phyloP scores from a whole-genome alignment of 1,140 invertebrate species.

The Leptestheria dahalacensis region DNA sequence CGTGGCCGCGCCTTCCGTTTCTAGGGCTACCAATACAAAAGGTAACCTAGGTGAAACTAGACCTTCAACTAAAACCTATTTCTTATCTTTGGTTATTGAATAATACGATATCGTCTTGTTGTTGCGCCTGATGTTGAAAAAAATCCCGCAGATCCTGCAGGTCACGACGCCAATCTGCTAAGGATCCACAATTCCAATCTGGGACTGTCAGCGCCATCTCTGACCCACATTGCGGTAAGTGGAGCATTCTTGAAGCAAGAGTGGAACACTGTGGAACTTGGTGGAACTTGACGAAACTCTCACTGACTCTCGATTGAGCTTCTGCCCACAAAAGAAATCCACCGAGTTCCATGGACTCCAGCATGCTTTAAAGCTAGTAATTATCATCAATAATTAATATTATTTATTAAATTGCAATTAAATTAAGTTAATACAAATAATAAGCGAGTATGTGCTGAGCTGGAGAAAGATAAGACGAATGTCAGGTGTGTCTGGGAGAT shows the following conservation, averaged over 20 bases:
- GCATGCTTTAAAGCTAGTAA: no score
- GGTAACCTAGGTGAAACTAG: neutral
- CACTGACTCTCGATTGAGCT: no score
- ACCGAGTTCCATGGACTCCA: no score
- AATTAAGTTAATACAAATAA: no score
- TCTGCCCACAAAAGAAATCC: no score
- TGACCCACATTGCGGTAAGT: constrained; percentile 57
- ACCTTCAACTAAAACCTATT: neutral
- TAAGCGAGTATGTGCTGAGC: no score
- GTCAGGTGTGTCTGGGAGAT: no score
- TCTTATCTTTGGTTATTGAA: constrained; percentile 1
- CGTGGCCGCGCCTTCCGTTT: neutral
- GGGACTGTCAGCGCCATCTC: constrained; percentile 80
- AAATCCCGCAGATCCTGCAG: constrained; percentile 28
- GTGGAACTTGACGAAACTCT: no score
- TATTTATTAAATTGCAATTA: no score
- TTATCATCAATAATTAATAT: no score
- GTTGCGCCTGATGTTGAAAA: constrained; percentile 21
- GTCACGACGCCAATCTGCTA: constrained; percentile 44
- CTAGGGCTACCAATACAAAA: neutral
- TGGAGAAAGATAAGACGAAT: no score
- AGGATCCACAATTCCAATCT: constrained; percentile 71
- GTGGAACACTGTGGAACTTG: no score
- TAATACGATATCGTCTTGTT: constrained; percentile 9
- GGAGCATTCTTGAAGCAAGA: neutral